Base-by-base conservation (phyloP, 2,888 invertebrate genomes). In the Amitus sp. region DNA sequence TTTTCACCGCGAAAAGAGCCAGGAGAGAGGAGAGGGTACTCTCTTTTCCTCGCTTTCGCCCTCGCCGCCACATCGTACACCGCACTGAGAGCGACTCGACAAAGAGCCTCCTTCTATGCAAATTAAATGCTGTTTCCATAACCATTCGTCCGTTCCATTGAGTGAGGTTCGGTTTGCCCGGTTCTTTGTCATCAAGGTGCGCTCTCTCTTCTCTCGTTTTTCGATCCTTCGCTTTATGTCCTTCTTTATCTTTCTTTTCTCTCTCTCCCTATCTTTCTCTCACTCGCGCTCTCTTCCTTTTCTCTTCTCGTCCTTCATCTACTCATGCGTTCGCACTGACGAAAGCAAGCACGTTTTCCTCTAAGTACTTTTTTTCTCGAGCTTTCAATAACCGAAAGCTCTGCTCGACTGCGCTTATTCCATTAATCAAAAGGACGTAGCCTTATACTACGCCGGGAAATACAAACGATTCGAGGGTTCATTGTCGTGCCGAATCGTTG, bases 71-170 rank as follows among this genome's bases (percentile, higher is more conserved):
- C 19, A 50, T 48, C 46, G 27, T 10, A 15, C 48, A 34, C 28
- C 51, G 48, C 54, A 52, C 51, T 19, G 47, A 47, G 37, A 69
- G 68, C 62, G 59, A 67, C 74, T 77, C 77, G 77, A 79, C 79
- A 79, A 79, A 79, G 79, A 77, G 76, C 72, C 79, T 80, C 80
- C 79, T 80, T 81, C 80, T 81, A 81, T 81, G 81, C 81, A 81
- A 81, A 81, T 81, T 81, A 80, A 81, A 81, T 81, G 81, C 80
- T 80, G 81, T 79, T 81, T 81, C 80, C 80, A 80, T 80, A 80
- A 81, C 81, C 81, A 80, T 80, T 81, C 79, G 81, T 80, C 81
- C 81, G 79, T 81, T 79, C 80, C 78, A 79, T 80, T 81, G 81
- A 81, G 79, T 77, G 79, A 79, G 77, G 74, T 73, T 77, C 74